phyloP scores from a whole-genome alignment of 2,888 invertebrate genomes.

The Cheilosia variabilis region DNA sequence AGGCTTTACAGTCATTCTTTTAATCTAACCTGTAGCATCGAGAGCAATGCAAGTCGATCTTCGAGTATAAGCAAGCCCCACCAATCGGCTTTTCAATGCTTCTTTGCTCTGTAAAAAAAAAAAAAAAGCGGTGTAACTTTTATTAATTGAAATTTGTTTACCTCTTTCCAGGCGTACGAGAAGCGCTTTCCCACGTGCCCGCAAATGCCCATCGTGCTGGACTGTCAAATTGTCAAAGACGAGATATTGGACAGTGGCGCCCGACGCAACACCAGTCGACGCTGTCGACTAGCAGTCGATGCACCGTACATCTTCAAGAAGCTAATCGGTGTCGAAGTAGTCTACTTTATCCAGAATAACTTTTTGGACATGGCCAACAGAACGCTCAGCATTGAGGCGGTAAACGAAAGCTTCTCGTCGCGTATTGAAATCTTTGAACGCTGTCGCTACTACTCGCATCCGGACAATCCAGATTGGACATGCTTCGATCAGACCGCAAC shows the following conservation, averaged over 20 bases:
- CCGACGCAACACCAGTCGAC: slow-evolving; percentile 90
- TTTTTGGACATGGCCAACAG: slow-evolving; percentile 91
- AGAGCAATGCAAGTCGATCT: no score
- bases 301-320: slow-evolving; percentile 97
- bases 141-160: no score
- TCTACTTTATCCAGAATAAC: slow-evolving; percentile 96
- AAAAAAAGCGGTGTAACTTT: no score
- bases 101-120: no score
- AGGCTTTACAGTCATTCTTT: no score
- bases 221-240: slow-evolving; percentile 92
- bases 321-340: slow-evolving; percentile 95
- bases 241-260: slow-evolving; percentile 91
- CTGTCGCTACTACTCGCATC: slow-evolving; percentile 89
- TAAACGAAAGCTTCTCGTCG: slow-evolving; percentile 94
- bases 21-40: no score
- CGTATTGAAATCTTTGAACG: slow-evolving; percentile 94
- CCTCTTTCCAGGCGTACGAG: slow-evolving; percentile 92
- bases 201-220: slow-evolving; percentile 96
- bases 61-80: no score
- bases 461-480: slow-evolving; percentile 97
- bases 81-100: no score
- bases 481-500: slow-evolving; percentile 97
- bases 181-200: slow-evolving; percentile 96
- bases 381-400: slow-evolving; percentile 94
- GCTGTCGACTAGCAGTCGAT: slow-evolving; percentile 95